Percentiles rank a stretch among this genome's conserved stretches.
Evolutionary conservation across 2,113 vertebrate species (phyloP).

Genomic region (Oplegnathus fasciatus): DNA sequence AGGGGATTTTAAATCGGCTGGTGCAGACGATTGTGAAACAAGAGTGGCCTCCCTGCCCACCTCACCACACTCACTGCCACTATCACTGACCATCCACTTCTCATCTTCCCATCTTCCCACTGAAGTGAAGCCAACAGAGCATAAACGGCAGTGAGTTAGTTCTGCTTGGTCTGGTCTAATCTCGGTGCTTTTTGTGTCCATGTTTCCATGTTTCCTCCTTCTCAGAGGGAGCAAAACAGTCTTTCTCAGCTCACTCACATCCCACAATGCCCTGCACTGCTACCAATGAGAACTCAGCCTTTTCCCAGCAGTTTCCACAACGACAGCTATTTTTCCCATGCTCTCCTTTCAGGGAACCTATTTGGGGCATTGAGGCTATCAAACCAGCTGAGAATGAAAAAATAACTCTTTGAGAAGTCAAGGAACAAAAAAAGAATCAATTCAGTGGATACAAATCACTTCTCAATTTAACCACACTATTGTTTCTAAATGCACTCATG

Average conservation of each 20-base stretch:
- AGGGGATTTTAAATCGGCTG: constrained; percentile 65
- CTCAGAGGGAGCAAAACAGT: constrained; percentile 61
- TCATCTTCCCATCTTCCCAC: constrained; percentile 51
- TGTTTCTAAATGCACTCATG: constrained; percentile 37
- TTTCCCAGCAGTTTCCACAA: constrained; percentile 79
- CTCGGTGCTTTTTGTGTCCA: constrained; percentile 46
- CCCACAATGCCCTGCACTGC: constrained; percentile 70
- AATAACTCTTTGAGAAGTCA: constrained; percentile 53
- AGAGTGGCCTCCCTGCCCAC: constrained; percentile 31
- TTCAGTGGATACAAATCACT: constrained; percentile 41
- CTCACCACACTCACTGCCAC: constrained; percentile 12
- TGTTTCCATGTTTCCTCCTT: constrained; percentile 67
- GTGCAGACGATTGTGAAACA: constrained; percentile 29
- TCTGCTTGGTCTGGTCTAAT: constrained; percentile 62
- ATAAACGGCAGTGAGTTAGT: constrained; percentile 33
- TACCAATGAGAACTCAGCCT: constrained; percentile 69
- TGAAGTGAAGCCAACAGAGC: constrained; percentile 44
- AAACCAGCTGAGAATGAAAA: constrained; percentile 57
- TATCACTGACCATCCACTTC: constrained; percentile 38
- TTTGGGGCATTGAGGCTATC: constrained; percentile 73
- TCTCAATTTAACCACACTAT: constrained; percentile 46
- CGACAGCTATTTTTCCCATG: constrained; percentile 78
- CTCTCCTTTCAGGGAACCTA: constrained; percentile 68
- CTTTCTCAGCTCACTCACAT: constrained; percentile 61
- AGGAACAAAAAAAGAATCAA: constrained; percentile 29